Evolutionary conservation across 2,888 invertebrate genomes (phyloP).

Genomic region (Subacronicta megacephala): DNA sequence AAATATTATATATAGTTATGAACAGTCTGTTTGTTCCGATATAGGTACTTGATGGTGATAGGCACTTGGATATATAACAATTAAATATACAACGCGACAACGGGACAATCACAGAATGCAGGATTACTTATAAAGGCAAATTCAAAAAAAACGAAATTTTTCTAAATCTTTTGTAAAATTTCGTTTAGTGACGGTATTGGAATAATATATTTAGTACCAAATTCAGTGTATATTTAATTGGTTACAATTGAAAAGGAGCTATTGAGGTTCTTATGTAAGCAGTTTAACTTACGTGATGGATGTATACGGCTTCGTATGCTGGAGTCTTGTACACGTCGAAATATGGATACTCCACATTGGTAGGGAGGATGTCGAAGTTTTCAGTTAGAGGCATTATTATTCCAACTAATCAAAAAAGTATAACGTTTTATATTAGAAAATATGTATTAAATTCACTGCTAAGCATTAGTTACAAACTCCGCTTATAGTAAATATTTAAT

Average conservation of each 20-base stretch:
- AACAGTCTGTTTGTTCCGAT: too few relatives aligned
- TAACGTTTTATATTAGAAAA: neutral
- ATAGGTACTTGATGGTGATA: too few relatives aligned
- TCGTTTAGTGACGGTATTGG: too few relatives aligned
- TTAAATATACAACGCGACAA: too few relatives aligned
- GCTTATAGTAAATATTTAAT: neutral
- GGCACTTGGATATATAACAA: too few relatives aligned
- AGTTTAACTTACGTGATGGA: conserved; percentile 80
- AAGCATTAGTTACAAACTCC: neutral
- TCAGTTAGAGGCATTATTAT: conserved; percentile 85
- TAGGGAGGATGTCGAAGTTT: conserved; percentile 82
- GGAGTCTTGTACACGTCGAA: conserved; percentile 80
- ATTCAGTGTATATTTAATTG: too few relatives aligned
- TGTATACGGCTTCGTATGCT: conserved; percentile 75
- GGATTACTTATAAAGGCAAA: too few relatives aligned
- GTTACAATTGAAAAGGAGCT: conserved; percentile 37
- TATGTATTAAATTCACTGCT: neutral
- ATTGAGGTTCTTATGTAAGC: conserved; percentile 27
- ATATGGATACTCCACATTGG: conserved; percentile 85
- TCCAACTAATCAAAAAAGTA: conserved; percentile 71
- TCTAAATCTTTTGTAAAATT: too few relatives aligned
- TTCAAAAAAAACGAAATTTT: too few relatives aligned
- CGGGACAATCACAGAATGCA: too few relatives aligned
- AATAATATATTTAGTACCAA: too few relatives aligned
- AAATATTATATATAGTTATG: too few relatives aligned